phyloP scores from a whole-genome alignment of 2,888 invertebrate genomes.

The Flabesymbios commensalis region DNA sequence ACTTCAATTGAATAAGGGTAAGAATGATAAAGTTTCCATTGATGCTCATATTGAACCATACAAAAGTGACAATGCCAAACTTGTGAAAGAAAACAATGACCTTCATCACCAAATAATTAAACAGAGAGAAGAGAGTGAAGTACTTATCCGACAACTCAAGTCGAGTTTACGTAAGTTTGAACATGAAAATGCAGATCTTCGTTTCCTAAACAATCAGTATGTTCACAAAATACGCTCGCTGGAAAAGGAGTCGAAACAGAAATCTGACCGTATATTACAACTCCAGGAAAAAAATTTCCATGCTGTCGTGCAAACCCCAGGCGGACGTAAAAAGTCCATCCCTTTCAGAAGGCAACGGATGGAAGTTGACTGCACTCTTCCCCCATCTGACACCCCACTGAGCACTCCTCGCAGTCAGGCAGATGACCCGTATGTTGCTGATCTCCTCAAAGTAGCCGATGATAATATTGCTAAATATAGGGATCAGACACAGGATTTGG shows the following conservation, averaged over 20 bases:
- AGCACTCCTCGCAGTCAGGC: not conserved
- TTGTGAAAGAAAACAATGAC: slow-evolving; percentile 61
- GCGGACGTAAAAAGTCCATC: slow-evolving; percentile 59
- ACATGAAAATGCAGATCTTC: slow-evolving; percentile 66
- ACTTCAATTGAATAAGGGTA: slow-evolving; percentile 43
- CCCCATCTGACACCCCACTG: slow-evolving; percentile 37
- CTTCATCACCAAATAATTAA: slow-evolving; percentile 57
- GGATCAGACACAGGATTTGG: slow-evolving; percentile 39
- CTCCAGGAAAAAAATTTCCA: slow-evolving; percentile 64
- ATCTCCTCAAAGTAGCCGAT: slow-evolving; percentile 58
- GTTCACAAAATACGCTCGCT: slow-evolving; percentile 68
- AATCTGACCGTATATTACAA: slow-evolving; percentile 65
- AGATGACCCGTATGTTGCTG: slow-evolving; percentile 57
- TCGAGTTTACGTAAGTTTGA: slow-evolving; percentile 66
- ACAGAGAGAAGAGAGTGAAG: slow-evolving; percentile 53
- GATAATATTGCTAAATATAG: slow-evolving; percentile 54
- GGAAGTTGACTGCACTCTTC: slow-evolving; percentile 57
- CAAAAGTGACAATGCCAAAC: slow-evolving; percentile 60
- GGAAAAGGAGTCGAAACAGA: slow-evolving; percentile 69
- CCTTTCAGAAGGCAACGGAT: slow-evolving; percentile 61
- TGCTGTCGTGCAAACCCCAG: slow-evolving; percentile 62
- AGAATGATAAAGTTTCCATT: not conserved
- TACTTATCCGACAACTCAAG: slow-evolving; percentile 56
- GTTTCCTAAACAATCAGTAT: slow-evolving; percentile 67
- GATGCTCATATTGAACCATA: slow-evolving; percentile 48